A percentile compares a stretch with the other conserved stretches of the same genome.
These are phyloP conservation scores for Beroe ovata DNA, from an alignment of 37 sponge, comb jelly and placozoan species.

Conservation along the genomic window DNA sequence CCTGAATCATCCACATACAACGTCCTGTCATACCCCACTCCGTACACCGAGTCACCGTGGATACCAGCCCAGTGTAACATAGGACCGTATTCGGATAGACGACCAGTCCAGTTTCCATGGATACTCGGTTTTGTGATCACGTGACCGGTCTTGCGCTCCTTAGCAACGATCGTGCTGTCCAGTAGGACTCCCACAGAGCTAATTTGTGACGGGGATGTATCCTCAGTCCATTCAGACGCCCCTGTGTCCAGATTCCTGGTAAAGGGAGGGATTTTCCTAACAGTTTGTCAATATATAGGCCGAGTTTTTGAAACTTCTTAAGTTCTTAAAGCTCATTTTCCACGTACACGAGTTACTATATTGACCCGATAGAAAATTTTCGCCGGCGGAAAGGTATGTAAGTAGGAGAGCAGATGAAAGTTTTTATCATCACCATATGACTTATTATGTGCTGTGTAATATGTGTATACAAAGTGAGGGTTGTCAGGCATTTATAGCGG, in stretches of 20 bases:
- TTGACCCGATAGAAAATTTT: no score
- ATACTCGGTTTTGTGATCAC: background rate
- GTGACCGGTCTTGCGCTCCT: background rate
- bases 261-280: no score
- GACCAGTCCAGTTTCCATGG: background rate
- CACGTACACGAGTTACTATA: no score
- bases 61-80: background rate
- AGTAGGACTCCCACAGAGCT: background rate
- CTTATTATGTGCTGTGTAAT: no score
- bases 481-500: no score
- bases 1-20: background rate
- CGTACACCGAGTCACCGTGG: background rate
- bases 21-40: conserved; percentile 27
- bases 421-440: no score
- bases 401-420: no score
- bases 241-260: background rate
- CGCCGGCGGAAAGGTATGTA: no score
- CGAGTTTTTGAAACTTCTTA: no score
- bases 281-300: no score
- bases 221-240: background rate
- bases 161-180: background rate
- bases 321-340: no score
- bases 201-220: background rate
- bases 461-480: no score
- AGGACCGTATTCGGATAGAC: background rate